Evolutionary conservation across 2,888 invertebrate species (phyloP).

Genomic region (Dichetophora obliterata): DNA sequence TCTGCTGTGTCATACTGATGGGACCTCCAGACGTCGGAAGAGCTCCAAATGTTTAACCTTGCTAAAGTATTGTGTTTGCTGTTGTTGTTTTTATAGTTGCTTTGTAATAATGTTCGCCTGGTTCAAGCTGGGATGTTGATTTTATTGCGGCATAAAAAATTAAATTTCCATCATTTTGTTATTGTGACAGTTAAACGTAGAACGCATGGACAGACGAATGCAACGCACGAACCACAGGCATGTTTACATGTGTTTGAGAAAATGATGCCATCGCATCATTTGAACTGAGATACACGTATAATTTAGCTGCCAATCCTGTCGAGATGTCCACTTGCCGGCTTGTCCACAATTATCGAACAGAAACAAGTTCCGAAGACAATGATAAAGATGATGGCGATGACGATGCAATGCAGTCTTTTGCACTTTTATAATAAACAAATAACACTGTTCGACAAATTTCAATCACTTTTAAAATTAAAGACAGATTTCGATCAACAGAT

Average conservation of each 20-base stretch:
- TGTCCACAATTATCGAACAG: not conserved
- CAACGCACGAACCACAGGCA: not conserved
- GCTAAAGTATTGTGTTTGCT: not conserved
- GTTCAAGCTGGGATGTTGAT: not conserved
- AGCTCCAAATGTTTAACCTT: slow-evolving; percentile 23
- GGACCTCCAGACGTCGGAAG: not conserved
- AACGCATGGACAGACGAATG: not conserved
- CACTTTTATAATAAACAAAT: no score
- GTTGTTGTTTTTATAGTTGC: not conserved
- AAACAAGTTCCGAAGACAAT: not conserved
- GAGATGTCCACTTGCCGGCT: slow-evolving; percentile 22
- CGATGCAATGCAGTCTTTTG: not conserved
- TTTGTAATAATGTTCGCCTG: not conserved
- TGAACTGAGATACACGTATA: slow-evolving; percentile 8
- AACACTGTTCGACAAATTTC: no score
- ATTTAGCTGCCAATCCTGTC: slow-evolving; percentile 21
- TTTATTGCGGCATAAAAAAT: slow-evolving; percentile 19
- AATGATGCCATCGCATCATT: not conserved
- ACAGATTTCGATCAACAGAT: no score
- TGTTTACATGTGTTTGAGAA: slow-evolving; percentile 25
- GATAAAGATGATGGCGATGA: not conserved
- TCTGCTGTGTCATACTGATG: not conserved
- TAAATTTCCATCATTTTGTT: slow-evolving; percentile 17
- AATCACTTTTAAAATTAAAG: no score
- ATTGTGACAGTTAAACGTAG: slow-evolving; percentile 8